These are phyloP conservation scores for Ennomos quercinarius DNA, from an alignment of 2,888 invertebrate genomes.

Conservation along the genomic window DNA sequence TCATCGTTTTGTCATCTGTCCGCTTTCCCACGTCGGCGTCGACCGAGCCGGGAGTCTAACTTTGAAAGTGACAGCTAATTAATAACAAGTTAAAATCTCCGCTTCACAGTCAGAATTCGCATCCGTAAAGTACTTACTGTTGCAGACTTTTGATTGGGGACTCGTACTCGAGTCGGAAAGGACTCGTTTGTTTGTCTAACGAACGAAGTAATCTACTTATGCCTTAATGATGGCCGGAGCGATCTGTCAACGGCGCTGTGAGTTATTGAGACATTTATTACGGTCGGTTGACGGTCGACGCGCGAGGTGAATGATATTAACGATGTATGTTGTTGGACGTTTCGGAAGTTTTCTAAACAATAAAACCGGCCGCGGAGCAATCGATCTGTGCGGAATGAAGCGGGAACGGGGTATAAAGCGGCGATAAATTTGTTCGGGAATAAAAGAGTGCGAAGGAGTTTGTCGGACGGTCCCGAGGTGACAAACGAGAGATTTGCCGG, in stretches of 20 bases:
- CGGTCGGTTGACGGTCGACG: conserved; percentile 55
- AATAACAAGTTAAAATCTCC: conserved; percentile 67
- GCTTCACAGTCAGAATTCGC: conserved; percentile 45
- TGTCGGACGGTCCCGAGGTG: conserved; percentile 40
- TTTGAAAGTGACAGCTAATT: conserved; percentile 60
- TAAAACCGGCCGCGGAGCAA: conserved; percentile 47
- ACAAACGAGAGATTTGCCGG: conserved; percentile 56
- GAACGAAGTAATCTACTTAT: conserved; percentile 60
- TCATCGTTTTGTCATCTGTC: conserved; percentile 55
- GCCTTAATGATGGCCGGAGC: conserved; percentile 53
- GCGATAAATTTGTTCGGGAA: conserved; percentile 53
- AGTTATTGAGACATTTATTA: conserved; percentile 64
- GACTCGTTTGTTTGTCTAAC: conserved; percentile 44
- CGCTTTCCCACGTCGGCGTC: conserved; percentile 51
- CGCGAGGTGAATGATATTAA: conserved; percentile 54
- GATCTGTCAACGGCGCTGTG: conserved; percentile 57
- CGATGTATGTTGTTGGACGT: conserved; percentile 45
- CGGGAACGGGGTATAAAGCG: conserved; percentile 51
- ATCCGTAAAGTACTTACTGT: conserved; percentile 61
- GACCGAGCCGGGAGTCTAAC: conserved; percentile 28
- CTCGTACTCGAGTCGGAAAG: conserved; percentile 28
- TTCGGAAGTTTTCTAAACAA: conserved; percentile 50
- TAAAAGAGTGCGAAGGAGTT: conserved; percentile 49
- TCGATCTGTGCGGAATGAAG: conserved; percentile 46
- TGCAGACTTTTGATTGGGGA: conserved; percentile 66